These are phyloP conservation scores for Morone saxatilis DNA, from an alignment of 2,113 vertebrate species.

Conservation along the genomic window DNA sequence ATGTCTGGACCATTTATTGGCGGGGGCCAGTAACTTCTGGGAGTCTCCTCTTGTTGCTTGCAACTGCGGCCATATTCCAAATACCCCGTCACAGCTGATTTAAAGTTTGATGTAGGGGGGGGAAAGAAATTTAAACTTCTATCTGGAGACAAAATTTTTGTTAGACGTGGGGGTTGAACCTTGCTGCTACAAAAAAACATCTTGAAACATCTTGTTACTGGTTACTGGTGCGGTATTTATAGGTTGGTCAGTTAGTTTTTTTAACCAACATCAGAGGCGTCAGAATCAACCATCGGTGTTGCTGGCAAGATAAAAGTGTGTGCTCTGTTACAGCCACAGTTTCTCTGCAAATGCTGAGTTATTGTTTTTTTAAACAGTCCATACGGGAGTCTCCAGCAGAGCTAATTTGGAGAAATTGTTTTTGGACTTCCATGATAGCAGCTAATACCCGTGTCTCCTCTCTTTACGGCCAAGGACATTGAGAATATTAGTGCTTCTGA, in stretches of 20 bases:
- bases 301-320: neutral
- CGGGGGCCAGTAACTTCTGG: too few relatives aligned
- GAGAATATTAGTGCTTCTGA: constrained; percentile 15
- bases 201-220: too few relatives aligned
- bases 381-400: neutral
- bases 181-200: neutral
- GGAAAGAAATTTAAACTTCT: too few relatives aligned
- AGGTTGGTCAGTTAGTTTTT: neutral
- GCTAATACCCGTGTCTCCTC: neutral
- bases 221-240: neutral
- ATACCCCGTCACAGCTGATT: too few relatives aligned
- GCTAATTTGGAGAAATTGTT: neutral
- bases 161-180: neutral
- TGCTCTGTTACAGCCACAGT: constrained; percentile 2
- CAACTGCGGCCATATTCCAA: too few relatives aligned
- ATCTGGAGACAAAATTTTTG: too few relatives aligned
- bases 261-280: constrained; percentile 11
- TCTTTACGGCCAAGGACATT: constrained; percentile 8
- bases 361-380: neutral
- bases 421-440: neutral
- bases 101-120: too few relatives aligned
- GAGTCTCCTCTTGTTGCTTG: too few relatives aligned
- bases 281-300: constrained; percentile 15
- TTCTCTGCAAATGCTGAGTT: neutral
- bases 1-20: too few relatives aligned